A percentile compares a stretch with the other conserved stretches of the same genome.
Conservation (phyloP, 1,140 invertebrate species). For the roundworm (Caenorhabditis elegans) region DNA sequence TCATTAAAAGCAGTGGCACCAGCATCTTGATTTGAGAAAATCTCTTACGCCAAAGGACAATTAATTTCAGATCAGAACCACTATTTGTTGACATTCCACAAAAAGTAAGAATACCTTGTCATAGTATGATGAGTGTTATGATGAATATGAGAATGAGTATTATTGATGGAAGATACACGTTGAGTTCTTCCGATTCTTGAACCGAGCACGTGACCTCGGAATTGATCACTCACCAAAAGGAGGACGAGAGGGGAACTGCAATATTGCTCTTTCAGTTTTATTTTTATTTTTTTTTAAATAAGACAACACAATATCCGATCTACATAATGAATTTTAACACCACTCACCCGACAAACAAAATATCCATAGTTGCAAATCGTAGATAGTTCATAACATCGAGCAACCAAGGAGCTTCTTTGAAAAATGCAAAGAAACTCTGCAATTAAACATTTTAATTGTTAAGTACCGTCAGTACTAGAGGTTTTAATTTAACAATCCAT, state of each 20-base stretch:
- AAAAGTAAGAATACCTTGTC: neutral
- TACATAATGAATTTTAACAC: no score
- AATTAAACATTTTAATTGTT: neutral
- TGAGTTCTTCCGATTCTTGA: neutral
- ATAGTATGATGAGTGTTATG: neutral
- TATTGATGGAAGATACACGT: neutral
- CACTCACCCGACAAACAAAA: neutral
- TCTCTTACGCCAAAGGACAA: no score
- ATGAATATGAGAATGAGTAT: neutral
- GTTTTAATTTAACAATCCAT: no score
- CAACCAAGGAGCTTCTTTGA: constrained; percentile 6
- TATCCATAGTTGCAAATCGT: neutral
- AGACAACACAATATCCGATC: no score
- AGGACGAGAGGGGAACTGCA: neutral
- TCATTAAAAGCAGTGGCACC: no score
- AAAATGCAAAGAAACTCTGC: constrained; percentile 5
- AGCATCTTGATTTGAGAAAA: no score
- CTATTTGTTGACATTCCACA: no score
- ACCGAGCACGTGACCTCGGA: neutral
- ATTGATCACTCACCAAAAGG: neutral
- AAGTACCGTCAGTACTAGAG: no score
- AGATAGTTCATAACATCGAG: neutral
- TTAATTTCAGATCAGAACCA: no score
- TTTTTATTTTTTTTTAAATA: no score
- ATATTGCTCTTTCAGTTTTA: no score